phyloP scores from a whole-genome alignment of 2,113 vertebrate genomes.

The Mormyrus lacerda region DNA sequence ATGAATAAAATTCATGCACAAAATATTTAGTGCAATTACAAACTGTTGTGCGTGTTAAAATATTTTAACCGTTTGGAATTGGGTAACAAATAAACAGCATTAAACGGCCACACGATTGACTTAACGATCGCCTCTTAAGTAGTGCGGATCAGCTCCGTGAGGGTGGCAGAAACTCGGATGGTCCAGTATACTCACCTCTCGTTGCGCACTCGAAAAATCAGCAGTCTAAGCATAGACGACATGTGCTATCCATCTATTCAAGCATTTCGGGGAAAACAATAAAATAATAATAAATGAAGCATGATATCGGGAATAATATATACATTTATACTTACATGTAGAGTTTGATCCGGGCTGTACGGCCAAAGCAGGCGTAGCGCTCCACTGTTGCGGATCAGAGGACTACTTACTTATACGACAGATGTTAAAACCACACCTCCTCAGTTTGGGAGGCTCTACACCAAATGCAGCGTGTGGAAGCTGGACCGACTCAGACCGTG shows the following conservation, averaged over 20 bases:
- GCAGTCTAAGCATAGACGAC: background rate
- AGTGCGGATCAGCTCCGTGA: slow-evolving; percentile 37
- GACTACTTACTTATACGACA: slow-evolving; percentile 31
- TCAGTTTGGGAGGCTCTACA: slow-evolving; percentile 29
- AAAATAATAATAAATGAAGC: background rate
- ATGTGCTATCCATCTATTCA: background rate
- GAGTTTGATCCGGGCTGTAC: slow-evolving; percentile 24
- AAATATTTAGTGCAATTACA: background rate
- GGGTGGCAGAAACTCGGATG: slow-evolving; percentile 28
- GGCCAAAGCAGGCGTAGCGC: slow-evolving; percentile 40
- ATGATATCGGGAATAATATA: background rate
- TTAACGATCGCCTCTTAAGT: background rate
- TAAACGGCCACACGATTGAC: background rate
- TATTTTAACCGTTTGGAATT: background rate
- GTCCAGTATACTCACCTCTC: slow-evolving; percentile 45
- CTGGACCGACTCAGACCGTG: background rate
- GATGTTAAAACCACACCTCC: slow-evolving; percentile 54
- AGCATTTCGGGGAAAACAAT: background rate
- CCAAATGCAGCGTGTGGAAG: background rate
- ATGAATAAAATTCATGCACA: background rate
- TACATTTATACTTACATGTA: background rate
- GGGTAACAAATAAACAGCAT: background rate
- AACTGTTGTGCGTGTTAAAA: background rate
- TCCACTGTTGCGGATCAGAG: slow-evolving; percentile 29
- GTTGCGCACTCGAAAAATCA: slow-evolving; percentile 10